Conservation (phyloP, 2,888 invertebrate species). For the Helleia helle region DNA sequence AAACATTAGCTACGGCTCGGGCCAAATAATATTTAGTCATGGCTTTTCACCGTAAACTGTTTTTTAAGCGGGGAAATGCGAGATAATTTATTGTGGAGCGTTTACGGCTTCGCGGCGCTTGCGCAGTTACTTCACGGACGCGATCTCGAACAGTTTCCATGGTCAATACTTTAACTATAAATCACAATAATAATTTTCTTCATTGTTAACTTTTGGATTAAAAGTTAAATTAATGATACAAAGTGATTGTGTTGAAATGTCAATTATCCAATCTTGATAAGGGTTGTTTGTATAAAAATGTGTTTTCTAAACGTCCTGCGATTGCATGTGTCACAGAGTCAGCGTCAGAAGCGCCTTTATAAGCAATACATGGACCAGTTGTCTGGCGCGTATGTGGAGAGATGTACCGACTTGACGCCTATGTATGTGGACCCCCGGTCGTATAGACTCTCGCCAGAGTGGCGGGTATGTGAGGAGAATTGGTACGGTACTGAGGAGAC, state of each 20-base stretch:
- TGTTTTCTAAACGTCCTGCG: constrained; percentile 73
- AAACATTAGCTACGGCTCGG: constrained; percentile 33
- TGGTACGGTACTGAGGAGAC: constrained; percentile 47
- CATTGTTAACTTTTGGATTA: constrained; percentile 54
- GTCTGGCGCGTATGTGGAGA: constrained; percentile 60
- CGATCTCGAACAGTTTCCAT: constrained; percentile 41
- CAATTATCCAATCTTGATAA: background rate
- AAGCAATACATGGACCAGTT: constrained; percentile 67
- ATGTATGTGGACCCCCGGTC: constrained; percentile 45
- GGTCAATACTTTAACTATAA: constrained; percentile 13
- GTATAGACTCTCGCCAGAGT: constrained; percentile 42
- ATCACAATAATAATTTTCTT: constrained; percentile 24
- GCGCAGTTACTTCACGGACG: constrained; percentile 44
- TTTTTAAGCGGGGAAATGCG: constrained; percentile 61
- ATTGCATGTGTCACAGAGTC: constrained; percentile 67
- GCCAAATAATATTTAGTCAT: constrained; percentile 53
- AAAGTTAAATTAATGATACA: constrained; percentile 50
- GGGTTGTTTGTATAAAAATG: constrained; percentile 44
- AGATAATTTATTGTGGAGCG: constrained; percentile 55
- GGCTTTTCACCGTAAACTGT: constrained; percentile 54
- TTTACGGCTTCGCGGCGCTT: constrained; percentile 40
- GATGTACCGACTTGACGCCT: constrained; percentile 45
- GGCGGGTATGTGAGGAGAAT: constrained; percentile 48
- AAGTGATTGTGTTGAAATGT: background rate
- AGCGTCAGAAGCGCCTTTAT: constrained; percentile 63